A percentile compares a stretch with the other conserved stretches of the same genome.
phyloP scores from a whole-genome alignment of 2,797 vertebrate species.

The Cottoperca gobio region DNA sequence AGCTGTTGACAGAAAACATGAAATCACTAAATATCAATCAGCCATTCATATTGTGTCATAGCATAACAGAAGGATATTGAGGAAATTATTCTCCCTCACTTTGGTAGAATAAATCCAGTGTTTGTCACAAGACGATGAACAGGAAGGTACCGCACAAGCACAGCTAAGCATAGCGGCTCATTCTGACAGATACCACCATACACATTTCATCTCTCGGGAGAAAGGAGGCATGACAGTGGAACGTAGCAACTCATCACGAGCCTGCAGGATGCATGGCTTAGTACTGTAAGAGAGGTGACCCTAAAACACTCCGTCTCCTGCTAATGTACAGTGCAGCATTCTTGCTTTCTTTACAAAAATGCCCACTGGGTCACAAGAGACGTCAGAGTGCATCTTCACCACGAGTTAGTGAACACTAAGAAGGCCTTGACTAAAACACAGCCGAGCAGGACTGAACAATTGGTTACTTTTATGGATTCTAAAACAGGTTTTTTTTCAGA shows the following conservation, averaged over 20 bases:
- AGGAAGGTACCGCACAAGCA: constrained; percentile 35
- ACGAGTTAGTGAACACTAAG: constrained; percentile 1
- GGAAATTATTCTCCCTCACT: constrained; percentile 27
- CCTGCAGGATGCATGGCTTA: constrained; percentile 63
- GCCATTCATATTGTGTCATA: constrained; percentile 14
- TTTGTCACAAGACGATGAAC: constrained; percentile 58
- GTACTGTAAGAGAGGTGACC: constrained; percentile 59
- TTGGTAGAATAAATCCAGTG: constrained; percentile 48
- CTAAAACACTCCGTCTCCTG: constrained; percentile 44
- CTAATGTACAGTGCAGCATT: constrained; percentile 19
- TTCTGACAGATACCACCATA: constrained; percentile 68
- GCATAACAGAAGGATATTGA: constrained; percentile 11
- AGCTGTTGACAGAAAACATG: background rate
- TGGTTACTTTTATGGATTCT: constrained; percentile 14
- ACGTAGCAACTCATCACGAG: constrained; percentile 59
- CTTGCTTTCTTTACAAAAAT: constrained; percentile 28
- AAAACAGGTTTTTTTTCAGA: constrained; percentile 16
- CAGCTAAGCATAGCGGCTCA: constrained; percentile 46
- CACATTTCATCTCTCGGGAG: constrained; percentile 69
- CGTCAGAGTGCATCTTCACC: background rate
- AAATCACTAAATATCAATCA: constrained; percentile 22
- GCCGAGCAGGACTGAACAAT: background rate
- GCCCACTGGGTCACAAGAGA: constrained; percentile 16
- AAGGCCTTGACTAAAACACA: background rate
- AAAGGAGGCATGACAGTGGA: constrained; percentile 70